Evolutionary conservation across 2,888 invertebrate species (phyloP).

Genomic region (Eupelmus urozonus): DNA sequence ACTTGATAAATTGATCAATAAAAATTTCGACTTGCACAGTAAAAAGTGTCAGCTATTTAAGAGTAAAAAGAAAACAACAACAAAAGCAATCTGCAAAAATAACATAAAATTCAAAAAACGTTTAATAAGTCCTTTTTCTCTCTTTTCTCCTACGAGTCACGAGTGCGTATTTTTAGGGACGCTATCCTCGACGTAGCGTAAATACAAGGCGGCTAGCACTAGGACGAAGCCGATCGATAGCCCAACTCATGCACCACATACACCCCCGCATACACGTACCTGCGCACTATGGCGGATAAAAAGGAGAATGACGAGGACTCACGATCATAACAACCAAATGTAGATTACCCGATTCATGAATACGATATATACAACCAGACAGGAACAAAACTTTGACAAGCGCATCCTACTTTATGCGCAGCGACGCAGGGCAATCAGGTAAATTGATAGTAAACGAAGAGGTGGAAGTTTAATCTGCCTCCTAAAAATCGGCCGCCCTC

Average conservation of each 20-base stretch:
- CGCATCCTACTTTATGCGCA: background rate
- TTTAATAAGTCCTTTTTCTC: conserved; percentile 32
- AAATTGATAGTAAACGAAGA: conserved; percentile 20
- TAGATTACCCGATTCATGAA: conserved; percentile 40
- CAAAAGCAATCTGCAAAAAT: no score
- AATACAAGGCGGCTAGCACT: no score
- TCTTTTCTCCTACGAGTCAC: background rate
- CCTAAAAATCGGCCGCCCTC: conserved; percentile 10
- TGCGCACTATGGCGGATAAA: background rate
- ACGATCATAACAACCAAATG: conserved; percentile 39
- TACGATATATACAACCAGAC: background rate
- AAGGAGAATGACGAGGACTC: background rate
- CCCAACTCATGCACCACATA: background rate
- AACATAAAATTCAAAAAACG: background rate
- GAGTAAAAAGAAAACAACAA: no score
- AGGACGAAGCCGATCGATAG: conserved; percentile 20
- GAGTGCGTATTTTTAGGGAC: no score
- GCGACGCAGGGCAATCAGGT: conserved; percentile 13
- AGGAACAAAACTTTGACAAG: background rate
- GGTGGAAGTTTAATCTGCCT: conserved; percentile 19
- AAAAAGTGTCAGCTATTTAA: no score
- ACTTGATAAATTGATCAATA: no score
- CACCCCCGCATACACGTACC: background rate
- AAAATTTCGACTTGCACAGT: no score
- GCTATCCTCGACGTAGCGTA: no score